Base-by-base conservation (phyloP, 2,113 vertebrate species). In the Embiotoca jacksoni region DNA sequence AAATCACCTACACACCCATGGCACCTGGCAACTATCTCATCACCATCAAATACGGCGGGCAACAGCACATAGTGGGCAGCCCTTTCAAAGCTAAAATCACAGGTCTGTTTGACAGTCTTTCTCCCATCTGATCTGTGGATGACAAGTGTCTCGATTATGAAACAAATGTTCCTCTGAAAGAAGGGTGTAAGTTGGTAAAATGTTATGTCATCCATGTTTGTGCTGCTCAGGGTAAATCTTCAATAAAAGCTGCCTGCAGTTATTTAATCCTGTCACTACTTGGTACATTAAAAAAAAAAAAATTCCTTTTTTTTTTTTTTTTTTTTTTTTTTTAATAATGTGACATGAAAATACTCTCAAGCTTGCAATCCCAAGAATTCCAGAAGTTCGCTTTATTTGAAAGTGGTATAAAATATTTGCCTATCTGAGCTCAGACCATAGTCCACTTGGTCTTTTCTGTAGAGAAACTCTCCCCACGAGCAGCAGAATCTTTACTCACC, bases 61-160 rank as follows among this genome's bases (percentile, higher is more conserved):
- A 97, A 2, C 96, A 97, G 89, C 98, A 99, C 93, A 97, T 99
- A 0, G 97, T 98, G 36, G 97, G 98, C 81, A 99, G 97, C 84
- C 98, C 97, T 7, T 99, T 99, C 94, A 99, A 99, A 92, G 97
- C 97, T 73, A 98, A 96, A 90, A 95, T 99, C 92, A 98, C 97
- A 91, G 98, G 98, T 99, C 88, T 83, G 92, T 47, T 52, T 35
- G 15, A 75, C 81, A 84, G 54, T 85, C 74, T 56, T 62, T 64
- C 78, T 79, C 64, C 75, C 76, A 86, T 88, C 76, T 82, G 82
- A 89, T 89, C 85, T 80, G 67, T 80, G 54, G 36, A 63, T 75
- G 79, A 85, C 80, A 85, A 86, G 68, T 73, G 78, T 81, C 76
- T 82, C 30, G 3, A 69, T 87, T 76, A 78, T 68, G 57, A 76